These are phyloP conservation scores for Koerneria pararmatus DNA, from an alignment of 2,888 invertebrate genomes.

Conservation along the genomic window DNA sequence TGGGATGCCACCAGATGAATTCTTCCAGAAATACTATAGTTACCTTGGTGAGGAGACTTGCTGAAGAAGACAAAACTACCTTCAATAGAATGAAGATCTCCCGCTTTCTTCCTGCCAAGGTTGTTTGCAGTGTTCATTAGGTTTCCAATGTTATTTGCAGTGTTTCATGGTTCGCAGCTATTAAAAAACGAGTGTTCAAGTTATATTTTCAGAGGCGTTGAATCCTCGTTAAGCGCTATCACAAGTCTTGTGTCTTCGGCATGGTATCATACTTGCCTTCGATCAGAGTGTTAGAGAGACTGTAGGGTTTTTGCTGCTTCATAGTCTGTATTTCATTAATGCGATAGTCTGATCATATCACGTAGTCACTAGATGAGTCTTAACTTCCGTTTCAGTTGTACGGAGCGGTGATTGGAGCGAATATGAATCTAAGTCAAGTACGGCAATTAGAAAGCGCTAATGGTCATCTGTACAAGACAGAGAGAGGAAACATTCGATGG, in stretches of 20 bases:
- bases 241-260: too few relatives aligned
- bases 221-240: too few relatives aligned
- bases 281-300: too few relatives aligned
- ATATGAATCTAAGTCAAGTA: slow-evolving; percentile 44
- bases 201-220: too few relatives aligned
- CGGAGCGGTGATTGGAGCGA: slow-evolving; percentile 51
- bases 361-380: not conserved
- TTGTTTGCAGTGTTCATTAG: slow-evolving; percentile 10
- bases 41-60: slow-evolving; percentile 39
- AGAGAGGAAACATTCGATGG: slow-evolving; percentile 33
- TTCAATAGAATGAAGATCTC: slow-evolving; percentile 50
- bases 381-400: slow-evolving; percentile 35
- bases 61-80: slow-evolving; percentile 41
- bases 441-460: slow-evolving; percentile 36
- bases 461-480: slow-evolving; percentile 45
- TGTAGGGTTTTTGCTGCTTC: too few relatives aligned
- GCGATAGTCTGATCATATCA: not conserved
- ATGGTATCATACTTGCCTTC: too few relatives aligned
- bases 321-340: too few relatives aligned
- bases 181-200: too few relatives aligned
- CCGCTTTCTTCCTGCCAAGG: slow-evolving; percentile 46
- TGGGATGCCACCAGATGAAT: slow-evolving; percentile 46
- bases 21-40: slow-evolving; percentile 37
- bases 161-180: too few relatives aligned
- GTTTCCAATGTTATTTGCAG: not conserved